Base-by-base conservation (phyloP, 1,140 invertebrate species). In the Drosophila pachea region DNA sequence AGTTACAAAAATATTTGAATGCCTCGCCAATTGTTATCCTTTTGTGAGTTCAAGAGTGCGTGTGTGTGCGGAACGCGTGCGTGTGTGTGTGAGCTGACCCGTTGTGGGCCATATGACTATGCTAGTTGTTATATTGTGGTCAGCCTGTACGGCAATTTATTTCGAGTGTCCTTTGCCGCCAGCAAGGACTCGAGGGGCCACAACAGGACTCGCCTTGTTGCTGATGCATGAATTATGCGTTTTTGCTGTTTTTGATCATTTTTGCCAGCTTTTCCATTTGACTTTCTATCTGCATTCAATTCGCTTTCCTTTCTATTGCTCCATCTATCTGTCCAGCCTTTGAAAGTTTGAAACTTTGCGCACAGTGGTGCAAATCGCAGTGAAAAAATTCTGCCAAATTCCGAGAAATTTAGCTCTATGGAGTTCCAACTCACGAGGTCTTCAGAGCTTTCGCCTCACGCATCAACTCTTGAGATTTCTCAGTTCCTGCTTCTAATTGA, bases 171-270 rank as follows among this genome's bases (percentile, higher is more conserved):
- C 63, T 54, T 69, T 65, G 16, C 45, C 45, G 16, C 45, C 45
- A 42, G 43, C 42, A 29, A 42, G 54, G 35, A 56, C 52, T 68
- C 62, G 67, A n/a, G n/a, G n/a, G n/a, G n/a, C n/a, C n/a, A n/a
- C n/a, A n/a, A n/a, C 33, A 42, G 54, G 35, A 56, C 52, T 68
- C 62, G 67, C 56, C 73, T 66, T 86, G 74, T 86, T 67, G 71
- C 74, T 79, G 81, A 86, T 86, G 81, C 81, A 81, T 86, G 81
- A 86, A 86, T 81, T 86, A 86, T 86, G 81, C 81, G 81, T 81
- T 86, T 86, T 86, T 29, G 67, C 76, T 86, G 81, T 86, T 86
- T 86, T 86, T 86, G 81, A 86, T 86, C 79, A 86, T 81, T 81
- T 86, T 81, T 76, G 32, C 54, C 45, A 58, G 52, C 22, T 58